phyloP scores from a whole-genome alignment of 2,888 invertebrate species.

The Argynnis bischoffii region DNA sequence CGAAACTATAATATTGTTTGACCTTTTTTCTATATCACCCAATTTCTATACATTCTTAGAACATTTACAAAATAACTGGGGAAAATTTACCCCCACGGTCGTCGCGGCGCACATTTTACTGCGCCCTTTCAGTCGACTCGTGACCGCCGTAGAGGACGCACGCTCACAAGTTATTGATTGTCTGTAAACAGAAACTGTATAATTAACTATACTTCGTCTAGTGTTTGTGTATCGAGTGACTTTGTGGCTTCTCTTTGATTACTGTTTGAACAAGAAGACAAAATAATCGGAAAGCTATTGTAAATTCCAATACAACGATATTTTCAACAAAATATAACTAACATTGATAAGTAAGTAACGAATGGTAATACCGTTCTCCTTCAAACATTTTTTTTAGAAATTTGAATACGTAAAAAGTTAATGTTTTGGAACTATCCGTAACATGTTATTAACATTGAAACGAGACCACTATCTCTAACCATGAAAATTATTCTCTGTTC shows the following conservation, averaged over 20 bases:
- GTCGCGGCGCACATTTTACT: conserved; percentile 32
- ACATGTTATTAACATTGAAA: neutral
- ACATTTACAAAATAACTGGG: conserved; percentile 28
- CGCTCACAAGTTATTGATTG: conserved; percentile 24
- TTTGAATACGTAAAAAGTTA: neutral
- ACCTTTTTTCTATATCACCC: conserved; percentile 9
- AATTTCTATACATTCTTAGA: conserved; percentile 19
- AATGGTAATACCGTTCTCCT: too few relatives aligned
- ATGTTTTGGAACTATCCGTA: conserved; percentile 18
- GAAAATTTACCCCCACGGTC: conserved; percentile 30
- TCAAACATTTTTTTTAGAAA: too few relatives aligned
- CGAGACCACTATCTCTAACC: neutral
- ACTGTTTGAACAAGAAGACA: neutral
- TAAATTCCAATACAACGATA: conserved; percentile 1
- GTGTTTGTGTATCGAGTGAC: conserved; percentile 28
- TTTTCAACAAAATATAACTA: neutral
- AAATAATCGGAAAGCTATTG: conserved; percentile 27
- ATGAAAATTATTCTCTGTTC: conserved; percentile 1
- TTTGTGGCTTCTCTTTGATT: conserved; percentile 19
- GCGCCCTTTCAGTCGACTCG: conserved; percentile 35
- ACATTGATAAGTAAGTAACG: neutral
- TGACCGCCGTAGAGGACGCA: conserved; percentile 29
- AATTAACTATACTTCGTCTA: conserved; percentile 18
- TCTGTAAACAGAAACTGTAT: conserved; percentile 28
- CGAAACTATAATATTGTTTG: neutral